Evolutionary conservation across 2,113 vertebrate genomes (phyloP), one percentile per base, ranked within the genome.

Genomic region (Hucho hucho): DNA sequence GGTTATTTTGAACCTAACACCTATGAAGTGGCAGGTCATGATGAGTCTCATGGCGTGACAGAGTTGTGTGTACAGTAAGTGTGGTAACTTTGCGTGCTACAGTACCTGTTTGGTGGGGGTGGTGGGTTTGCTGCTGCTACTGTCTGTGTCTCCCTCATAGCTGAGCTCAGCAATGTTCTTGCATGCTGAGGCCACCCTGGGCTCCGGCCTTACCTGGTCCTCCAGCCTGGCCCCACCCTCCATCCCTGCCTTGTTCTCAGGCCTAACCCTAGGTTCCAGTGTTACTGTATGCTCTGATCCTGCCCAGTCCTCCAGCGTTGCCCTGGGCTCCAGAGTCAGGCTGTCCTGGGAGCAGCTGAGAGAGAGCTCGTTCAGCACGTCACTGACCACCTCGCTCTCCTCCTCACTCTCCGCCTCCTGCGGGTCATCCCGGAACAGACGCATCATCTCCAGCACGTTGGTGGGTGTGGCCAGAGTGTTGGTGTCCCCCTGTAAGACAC

Each of bases 391-490:
- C 12, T 83, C 82, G 26, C 81, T 72, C 43, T 79, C 32, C 29
- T 87, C 84, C 63, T 73, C 46, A 14, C 70, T 32, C n/a, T 75
- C 82, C 63, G 75, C 82, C 0, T 90, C 91, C 64, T 93, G 81
- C 7, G 82, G 76, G 13, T 84, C 86, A 37, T 91, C 87, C 74
- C 88, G 89, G 88, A 91, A 93, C 79, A 92, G 86, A 70, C 86
- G 92, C 94, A 95, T 95, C 94, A 96, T 89, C 78, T 94, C 94
- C 85, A 96, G 84, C 69, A 94, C 93, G 72, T 95, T 96, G 81
- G 78, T 77, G 18, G 84, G 90, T 43, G 91, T 90, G 22, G 74
- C 82, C 3, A 89, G 81, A 74, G 81, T 84, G 72, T 74, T 78
- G 7, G 83, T 92, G 83, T 95, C 93, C 26, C 95, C 94, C 94